Base-by-base conservation (phyloP, 2,113 vertebrate species). In the Oryzias javanicus region DNA sequence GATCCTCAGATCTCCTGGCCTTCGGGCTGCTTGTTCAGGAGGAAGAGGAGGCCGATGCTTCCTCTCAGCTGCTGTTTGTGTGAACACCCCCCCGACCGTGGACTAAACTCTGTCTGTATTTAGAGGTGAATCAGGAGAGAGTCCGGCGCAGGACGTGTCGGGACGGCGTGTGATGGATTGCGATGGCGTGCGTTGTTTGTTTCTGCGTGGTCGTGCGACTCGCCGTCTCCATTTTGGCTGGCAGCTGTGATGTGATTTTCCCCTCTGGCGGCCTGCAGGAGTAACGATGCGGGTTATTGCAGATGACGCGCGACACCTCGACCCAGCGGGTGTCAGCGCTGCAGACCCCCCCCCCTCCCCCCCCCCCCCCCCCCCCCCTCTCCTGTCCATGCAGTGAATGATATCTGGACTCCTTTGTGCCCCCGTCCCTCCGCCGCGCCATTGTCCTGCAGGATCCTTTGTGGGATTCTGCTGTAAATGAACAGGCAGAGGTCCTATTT, bases 241-340 rank as follows among this genome's bases (percentile, higher is more conserved):
- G 78, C 76, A 64, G 72, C 48, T 12, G 15, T 74, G 81, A 84
- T 86, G 80, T 73, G 78, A 79, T 85, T 78, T 78, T 62, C 74
- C 61, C 67, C 71, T 72, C 79, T 73, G 81, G 82, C 80, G 56
- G 83, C 84, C 82, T 76, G 48, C 75, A 67, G 84, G 80, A 88
- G 82, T 82, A 85, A 89, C 84, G 85, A 84, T 70, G 70, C 79
- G 48, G 70, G 85, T 85, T 83, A 88, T 84, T 85, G 80, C 74
- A 50, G 72, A 78, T 80, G 87, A 82, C 80, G 68, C 71, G 75
- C 55, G 76, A 85, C 86, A 89, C 80, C 80, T 83, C 79, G 54
- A 65, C 78, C 80, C 81, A 46, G 78, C 73, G 70, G 82, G 72
- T 78, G 63, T 24, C 35, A 70, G 35, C 14, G 42, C 67, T 29